A percentile compares a stretch with the other conserved stretches of the same genome.
Conservation (phyloP, 2,888 invertebrate species). For the Chloroclystis v-ata region DNA sequence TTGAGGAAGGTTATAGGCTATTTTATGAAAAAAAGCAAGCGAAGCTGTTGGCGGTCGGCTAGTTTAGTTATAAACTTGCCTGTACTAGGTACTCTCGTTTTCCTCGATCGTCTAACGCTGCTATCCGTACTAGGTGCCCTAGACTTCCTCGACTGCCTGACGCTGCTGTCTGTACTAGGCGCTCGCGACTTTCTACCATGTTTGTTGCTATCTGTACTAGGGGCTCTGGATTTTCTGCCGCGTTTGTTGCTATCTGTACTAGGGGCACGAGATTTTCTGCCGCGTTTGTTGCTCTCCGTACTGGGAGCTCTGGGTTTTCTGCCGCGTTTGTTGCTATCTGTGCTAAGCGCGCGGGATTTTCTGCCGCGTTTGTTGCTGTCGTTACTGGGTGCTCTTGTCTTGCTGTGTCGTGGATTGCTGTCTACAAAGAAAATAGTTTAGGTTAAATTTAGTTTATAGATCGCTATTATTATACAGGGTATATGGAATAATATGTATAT, state of each 20-base stretch:
- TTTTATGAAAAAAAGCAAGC: too few species aligned
- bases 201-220: not conserved
- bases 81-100: not conserved
- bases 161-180: not conserved
- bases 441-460: not conserved
- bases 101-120: not conserved
- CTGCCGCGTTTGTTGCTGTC: constrained; percentile 5
- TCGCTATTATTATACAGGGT: too few species aligned
- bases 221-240: not conserved
- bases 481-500: too few species aligned
- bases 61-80: not conserved
- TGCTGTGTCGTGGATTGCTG: constrained; percentile 1
- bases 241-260: not conserved
- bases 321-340: not conserved
- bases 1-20: too few species aligned
- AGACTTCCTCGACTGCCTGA: not conserved
- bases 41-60: too few species aligned
- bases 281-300: not conserved
- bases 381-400: not conserved
- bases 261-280: not conserved
- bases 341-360: constrained; percentile 2
- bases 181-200: constrained; percentile 1
- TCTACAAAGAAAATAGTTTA: not conserved
- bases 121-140: constrained; percentile 1
- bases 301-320: not conserved